These are phyloP conservation scores for Otus sunia DNA, from an alignment of 2,113 vertebrate genomes.

Conservation along the genomic window DNA sequence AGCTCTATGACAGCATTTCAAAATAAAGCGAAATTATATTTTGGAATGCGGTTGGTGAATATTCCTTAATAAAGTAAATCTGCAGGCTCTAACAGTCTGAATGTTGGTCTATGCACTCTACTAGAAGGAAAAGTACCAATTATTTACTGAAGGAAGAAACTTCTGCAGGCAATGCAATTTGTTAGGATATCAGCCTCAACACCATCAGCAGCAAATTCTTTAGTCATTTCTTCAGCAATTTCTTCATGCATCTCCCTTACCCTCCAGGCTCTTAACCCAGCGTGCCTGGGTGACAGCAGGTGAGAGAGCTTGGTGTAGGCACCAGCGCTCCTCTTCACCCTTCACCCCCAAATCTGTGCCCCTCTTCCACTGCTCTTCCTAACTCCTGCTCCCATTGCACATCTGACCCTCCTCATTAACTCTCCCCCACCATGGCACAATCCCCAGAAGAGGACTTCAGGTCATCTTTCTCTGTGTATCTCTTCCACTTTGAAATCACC, in stretches of 20 bases:
- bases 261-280: neutral
- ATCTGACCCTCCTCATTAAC: neutral
- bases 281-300: rapidly evolving
- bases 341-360: neutral
- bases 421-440: neutral
- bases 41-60: neutral
- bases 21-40: neutral
- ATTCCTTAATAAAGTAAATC: neutral
- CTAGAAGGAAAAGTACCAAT: neutral
- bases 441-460: neutral
- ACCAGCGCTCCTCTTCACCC: neutral
- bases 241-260: neutral
- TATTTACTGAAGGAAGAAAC: neutral
- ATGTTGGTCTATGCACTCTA: neutral
- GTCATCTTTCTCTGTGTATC: neutral
- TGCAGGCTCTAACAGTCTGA: neutral
- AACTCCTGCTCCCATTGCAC: neutral
- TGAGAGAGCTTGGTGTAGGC: rapidly evolving
- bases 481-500: neutral
- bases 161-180: neutral
- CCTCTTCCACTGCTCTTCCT: neutral
- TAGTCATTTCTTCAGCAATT: neutral
- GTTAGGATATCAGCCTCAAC: neutral
- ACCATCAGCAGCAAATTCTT: neutral
- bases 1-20: neutral